A percentile compares a stretch with the other conserved stretches of the same genome.
Evolutionary conservation across 2,888 invertebrate genomes (phyloP).

Genomic region (Morpho deidamia): DNA sequence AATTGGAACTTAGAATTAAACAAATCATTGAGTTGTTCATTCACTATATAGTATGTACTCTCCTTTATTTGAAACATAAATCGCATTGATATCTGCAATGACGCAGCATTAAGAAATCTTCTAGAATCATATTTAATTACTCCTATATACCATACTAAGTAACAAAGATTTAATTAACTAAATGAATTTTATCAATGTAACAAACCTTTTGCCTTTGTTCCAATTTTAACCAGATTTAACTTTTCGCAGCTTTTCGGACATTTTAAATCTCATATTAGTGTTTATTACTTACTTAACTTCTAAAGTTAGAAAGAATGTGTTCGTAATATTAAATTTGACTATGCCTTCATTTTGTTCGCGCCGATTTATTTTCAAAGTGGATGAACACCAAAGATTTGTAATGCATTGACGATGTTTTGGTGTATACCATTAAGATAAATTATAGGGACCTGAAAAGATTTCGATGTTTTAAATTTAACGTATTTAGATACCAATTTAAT

Average conservation of each 20-base stretch:
- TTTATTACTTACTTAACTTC: constrained; percentile 59
- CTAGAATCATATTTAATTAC: too few species aligned
- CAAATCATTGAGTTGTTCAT: constrained; percentile 32
- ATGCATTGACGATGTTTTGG: constrained; percentile 68
- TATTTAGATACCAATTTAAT: constrained; percentile 73
- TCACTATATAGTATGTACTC: constrained; percentile 13
- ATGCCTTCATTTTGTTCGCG: constrained; percentile 61
- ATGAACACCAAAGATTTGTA: constrained; percentile 77
- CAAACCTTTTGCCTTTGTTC: constrained; percentile 16
- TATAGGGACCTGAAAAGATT: constrained; percentile 76
- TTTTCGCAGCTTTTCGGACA: constrained; percentile 75
- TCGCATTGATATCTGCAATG: too few species aligned
- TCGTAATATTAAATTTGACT: constrained; percentile 60
- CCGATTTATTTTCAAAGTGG: constrained; percentile 66
- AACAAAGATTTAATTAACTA: too few species aligned
- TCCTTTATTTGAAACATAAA: too few species aligned
- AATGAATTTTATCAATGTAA: too few species aligned
- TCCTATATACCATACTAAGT: background rate
- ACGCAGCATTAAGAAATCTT: too few species aligned
- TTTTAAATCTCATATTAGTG: constrained; percentile 71
- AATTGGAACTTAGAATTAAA: constrained; percentile 61
- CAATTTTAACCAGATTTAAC: constrained; percentile 47
- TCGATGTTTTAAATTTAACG: constrained; percentile 66
- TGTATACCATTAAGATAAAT: constrained; percentile 75
- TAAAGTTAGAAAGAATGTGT: constrained; percentile 65